Percentiles rank a stretch among this genome's conserved stretches.
Evolutionary conservation across 64 coral and sea anemone species (phyloP).

Genomic region (Porites australiensis): DNA sequence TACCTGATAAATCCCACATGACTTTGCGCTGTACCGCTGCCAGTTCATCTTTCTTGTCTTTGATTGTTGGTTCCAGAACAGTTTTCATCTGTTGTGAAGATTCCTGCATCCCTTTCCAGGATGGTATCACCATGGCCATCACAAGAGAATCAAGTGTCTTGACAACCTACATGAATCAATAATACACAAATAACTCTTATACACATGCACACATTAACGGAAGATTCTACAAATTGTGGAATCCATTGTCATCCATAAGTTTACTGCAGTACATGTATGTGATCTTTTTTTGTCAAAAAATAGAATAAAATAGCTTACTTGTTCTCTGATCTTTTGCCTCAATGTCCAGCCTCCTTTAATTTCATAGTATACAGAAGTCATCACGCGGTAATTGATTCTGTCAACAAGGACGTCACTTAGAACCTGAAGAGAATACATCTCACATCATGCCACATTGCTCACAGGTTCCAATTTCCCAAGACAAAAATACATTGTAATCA

Average conservation of each 20-base stretch:
- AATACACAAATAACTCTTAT: not conserved
- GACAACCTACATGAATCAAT: conserved; percentile 59
- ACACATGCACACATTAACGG: too few relatives aligned
- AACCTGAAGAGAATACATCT: conserved; percentile 32
- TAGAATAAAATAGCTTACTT: conserved; percentile 56
- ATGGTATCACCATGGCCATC: conserved; percentile 91
- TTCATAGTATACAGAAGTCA: conserved; percentile 71
- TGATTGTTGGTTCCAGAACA: conserved; percentile 75
- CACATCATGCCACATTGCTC: too few relatives aligned
- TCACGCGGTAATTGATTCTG: conserved; percentile 71
- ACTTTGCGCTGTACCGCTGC: conserved; percentile 80
- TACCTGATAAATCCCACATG: conserved; percentile 81
- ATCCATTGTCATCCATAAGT: too few relatives aligned
- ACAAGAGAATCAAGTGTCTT: conserved; percentile 94
- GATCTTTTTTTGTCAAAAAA: too few relatives aligned
- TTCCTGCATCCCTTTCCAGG: conserved; percentile 82
- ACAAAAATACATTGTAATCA: too few relatives aligned
- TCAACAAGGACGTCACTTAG: conserved; percentile 78
- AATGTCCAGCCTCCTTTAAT: conserved; percentile 84
- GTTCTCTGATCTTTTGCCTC: conserved; percentile 82
- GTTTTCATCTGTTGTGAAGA: conserved; percentile 65
- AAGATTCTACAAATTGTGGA: too few relatives aligned
- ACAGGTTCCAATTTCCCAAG: too few relatives aligned
- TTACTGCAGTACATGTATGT: too few relatives aligned
- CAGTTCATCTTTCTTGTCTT: conserved; percentile 93